Evolutionary conservation across 2,888 invertebrate genomes (phyloP).

Genomic region (Microctonus aethiopoides): DNA sequence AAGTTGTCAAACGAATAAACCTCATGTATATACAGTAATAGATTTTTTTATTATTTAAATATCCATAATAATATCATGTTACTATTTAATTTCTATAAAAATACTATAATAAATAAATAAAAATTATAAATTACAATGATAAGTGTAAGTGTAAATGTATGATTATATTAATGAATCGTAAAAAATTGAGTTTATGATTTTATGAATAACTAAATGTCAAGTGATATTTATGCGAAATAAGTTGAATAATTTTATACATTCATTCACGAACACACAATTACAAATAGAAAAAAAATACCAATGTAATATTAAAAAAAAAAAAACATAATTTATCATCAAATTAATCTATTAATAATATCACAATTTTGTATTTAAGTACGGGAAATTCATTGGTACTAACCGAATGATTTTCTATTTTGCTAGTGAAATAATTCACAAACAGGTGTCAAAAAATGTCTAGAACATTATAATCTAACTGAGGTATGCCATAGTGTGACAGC

Average conservation of each 20-base stretch:
- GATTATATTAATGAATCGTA: neutral
- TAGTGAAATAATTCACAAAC: conserved; percentile 9
- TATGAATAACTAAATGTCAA: neutral
- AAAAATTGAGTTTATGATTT: neutral
- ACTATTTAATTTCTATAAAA: neutral
- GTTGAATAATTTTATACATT: conserved; percentile 22
- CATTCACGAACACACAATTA: conserved; percentile 23
- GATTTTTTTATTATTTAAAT: conserved; percentile 2
- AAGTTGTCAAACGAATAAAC: conserved; percentile 20
- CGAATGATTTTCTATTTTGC: neutral
- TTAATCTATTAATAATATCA: conserved; percentile 28
- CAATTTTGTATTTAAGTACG: neutral
- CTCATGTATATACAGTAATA: conserved; percentile 17
- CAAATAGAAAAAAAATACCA: conserved; percentile 26
- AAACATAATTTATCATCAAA: conserved; percentile 8
- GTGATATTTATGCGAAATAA: neutral
- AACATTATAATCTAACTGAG: conserved; percentile 25
- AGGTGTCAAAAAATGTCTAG: conserved; percentile 28
- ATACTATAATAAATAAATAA: neutral
- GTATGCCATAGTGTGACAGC: conserved; percentile 17
- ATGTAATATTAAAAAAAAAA: neutral
- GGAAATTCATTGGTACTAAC: neutral
- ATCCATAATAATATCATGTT: neutral
- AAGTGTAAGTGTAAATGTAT: neutral
- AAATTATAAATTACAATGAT: neutral